Base-by-base conservation (phyloP, 2,113 vertebrate genomes). In the Microcebus ravelobensis region DNA sequence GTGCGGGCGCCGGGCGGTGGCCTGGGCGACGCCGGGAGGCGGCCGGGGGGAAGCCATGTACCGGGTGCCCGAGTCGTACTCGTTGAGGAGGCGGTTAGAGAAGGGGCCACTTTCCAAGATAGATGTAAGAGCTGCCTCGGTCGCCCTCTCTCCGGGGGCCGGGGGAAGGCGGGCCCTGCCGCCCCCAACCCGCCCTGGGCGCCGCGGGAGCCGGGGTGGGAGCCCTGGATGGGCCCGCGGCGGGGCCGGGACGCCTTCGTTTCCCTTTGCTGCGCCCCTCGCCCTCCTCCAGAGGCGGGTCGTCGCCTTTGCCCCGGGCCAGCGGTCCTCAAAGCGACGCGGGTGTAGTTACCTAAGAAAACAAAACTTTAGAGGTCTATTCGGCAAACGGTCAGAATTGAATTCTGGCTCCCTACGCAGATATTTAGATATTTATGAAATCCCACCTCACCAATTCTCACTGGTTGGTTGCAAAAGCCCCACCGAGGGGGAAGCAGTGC, bases 61-160 rank as follows among this genome's bases (percentile, higher is more conserved):
- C 8, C n/a, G 0, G 5, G 15, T 59, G 4, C 70, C 65, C 0
- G 96, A 96, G 36, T 9, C 92, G 36, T 50, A 55, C 9, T 3
- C 29, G 6, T 55, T 31, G 81, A 95, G 10, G 55, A 84, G 0
- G 84, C 76, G 25, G 68, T 1, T 48, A 45, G 57, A 87, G 3
- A 0, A 0, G 23, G 79, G 2, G 29, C 2, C 31, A 8, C 4
- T 29, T 6, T 0, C 21, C n/a, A 6, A 0, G 50, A 39, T 5
- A 34, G 94, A 97, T 2, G 95, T 97, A 57, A 93, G 95, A 77
- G 90, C 59, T 2, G 83, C 59, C 34, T 2, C 3, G 42, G 79
- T 7, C 2, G 50, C 31, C 61, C 29, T 39, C 11, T 2, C 2
- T 11, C 14, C 17, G 2, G 39, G 39, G 36, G 50, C 73, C 6